These are phyloP conservation scores for Carapus acus DNA, from an alignment of 2,797 vertebrate species.

Conservation along the genomic window DNA sequence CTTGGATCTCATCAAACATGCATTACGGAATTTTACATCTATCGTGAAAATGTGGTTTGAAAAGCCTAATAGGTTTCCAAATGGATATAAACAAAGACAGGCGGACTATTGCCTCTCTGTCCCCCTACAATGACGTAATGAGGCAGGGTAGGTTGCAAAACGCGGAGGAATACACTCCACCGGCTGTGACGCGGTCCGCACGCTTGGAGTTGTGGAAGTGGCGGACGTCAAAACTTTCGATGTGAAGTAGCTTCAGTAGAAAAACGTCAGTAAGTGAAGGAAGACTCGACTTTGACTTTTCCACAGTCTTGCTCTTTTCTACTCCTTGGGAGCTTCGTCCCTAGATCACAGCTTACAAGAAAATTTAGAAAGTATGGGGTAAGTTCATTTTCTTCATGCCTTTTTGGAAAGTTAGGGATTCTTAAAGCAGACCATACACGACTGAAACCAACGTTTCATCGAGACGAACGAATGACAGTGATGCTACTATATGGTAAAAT, in stretches of 20 bases:
- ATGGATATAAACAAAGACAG: no score
- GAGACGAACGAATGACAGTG: no score
- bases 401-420: neutral
- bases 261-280: slow-evolving; percentile 45
- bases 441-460: neutral
- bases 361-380: slow-evolving; percentile 68
- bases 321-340: slow-evolving; percentile 52
- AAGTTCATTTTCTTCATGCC: slow-evolving; percentile 41
- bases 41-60: no score
- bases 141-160: slow-evolving; percentile 47
- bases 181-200: slow-evolving; percentile 56
- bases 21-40: no score
- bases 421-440: neutral
- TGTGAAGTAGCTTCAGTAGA: slow-evolving; percentile 49
- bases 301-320: slow-evolving; percentile 14
- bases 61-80: no score
- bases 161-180: slow-evolving; percentile 53
- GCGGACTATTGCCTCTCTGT: no score
- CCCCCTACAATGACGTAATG: slow-evolving; percentile 60
- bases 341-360: slow-evolving; percentile 55
- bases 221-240: slow-evolving; percentile 72
- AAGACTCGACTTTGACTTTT: slow-evolving; percentile 56
- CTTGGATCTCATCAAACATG: no score
- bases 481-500: no score
- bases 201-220: slow-evolving; percentile 67